These are phyloP conservation scores for Theodoxus fluviatilis DNA, from an alignment of 2,888 invertebrate species.

Conservation along the genomic window DNA sequence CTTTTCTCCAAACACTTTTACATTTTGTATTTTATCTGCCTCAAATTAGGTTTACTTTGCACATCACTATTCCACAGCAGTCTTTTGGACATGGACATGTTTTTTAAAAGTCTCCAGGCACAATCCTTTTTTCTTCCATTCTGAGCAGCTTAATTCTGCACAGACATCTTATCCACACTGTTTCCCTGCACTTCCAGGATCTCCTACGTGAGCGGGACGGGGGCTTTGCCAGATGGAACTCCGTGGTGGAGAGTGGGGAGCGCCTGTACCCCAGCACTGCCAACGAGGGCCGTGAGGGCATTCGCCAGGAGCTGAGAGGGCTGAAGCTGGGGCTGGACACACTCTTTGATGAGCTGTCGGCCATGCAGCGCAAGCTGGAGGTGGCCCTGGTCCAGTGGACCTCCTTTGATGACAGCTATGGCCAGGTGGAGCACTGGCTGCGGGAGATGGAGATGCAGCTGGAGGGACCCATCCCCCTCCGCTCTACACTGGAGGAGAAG, in stretches of 20 bases:
- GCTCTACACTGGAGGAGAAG: slow-evolving; percentile 89
- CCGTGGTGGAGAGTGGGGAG: slow-evolving; percentile 81
- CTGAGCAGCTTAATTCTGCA: too few relatives aligned
- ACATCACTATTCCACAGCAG: neutral
- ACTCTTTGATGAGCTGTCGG: slow-evolving; percentile 81
- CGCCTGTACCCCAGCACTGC: slow-evolving; percentile 91
- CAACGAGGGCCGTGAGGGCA: slow-evolving; percentile 85
- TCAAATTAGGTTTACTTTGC: too few relatives aligned
- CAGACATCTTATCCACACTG: too few relatives aligned
- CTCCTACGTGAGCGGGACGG: slow-evolving; percentile 79
- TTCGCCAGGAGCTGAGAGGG: slow-evolving; percentile 83
- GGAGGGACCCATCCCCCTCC: slow-evolving; percentile 80
- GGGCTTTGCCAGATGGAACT: slow-evolving; percentile 80
- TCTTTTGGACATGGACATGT: neutral
- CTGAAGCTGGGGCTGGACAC: slow-evolving; percentile 88
- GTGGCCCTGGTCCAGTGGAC: slow-evolving; percentile 90
- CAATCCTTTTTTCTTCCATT: too few relatives aligned
- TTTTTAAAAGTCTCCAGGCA: neutral
- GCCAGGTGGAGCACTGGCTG: slow-evolving; percentile 81
- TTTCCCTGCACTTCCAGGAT: too few relatives aligned
- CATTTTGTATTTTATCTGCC: too few relatives aligned
- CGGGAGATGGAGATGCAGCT: slow-evolving; percentile 77
- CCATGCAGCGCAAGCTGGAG: slow-evolving; percentile 85
- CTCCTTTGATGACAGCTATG: slow-evolving; percentile 87
- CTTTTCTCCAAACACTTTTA: too few relatives aligned